Base-by-base conservation (phyloP, 2,797 vertebrate species). In the Lutra lutra region DNA sequence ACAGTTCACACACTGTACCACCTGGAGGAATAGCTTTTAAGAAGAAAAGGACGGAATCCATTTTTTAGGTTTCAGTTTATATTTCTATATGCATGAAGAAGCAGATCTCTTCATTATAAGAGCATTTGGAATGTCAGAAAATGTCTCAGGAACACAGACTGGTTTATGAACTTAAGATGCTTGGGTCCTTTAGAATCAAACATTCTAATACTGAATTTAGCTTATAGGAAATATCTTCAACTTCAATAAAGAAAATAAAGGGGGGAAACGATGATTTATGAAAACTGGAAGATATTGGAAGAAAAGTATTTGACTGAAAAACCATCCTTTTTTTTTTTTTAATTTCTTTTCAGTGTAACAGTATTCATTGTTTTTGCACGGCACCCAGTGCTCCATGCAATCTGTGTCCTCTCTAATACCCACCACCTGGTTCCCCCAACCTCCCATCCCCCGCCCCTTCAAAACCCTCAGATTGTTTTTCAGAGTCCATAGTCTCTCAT, bases 51-150 rank as follows among this genome's bases (percentile, higher is more conserved):
- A 84, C 0, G 56, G 17, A 40, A 86, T 77, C 27, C 2, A 48
- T 56, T 25, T 46, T 58, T 94, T 78, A 78, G 10, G 46, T 89
- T 86, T 91, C 21, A 79, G 75, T 86, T 97, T 79, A 79, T 60
- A 77, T 32, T 93, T 88, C n/a, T 40, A 3, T 13, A 83, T 88
- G 46, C 14, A 60, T 73, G 27, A 86, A 9, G 8, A 80, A 91
- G 21, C 4, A 40, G 15, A 13, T 8, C 64, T 89, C 13, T 66
- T 77, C 40, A 68, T 78, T 66, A 38, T 4, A 66, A 86, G 86
- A 79, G 73, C 2, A 79, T 10, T 46, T 54, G 7, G 7, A 48
- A 17, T 73, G 83, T 94, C 14, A n/a, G 46, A 86, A 75, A 64
- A 4, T 46, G n/a, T 51, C 21, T 89, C 35, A 77, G n/a, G 35